Percentiles rank a stretch among this genome's conserved stretches.
Conservation (phyloP, 2,797 vertebrate genomes). For the Cheirogaleus major region DNA sequence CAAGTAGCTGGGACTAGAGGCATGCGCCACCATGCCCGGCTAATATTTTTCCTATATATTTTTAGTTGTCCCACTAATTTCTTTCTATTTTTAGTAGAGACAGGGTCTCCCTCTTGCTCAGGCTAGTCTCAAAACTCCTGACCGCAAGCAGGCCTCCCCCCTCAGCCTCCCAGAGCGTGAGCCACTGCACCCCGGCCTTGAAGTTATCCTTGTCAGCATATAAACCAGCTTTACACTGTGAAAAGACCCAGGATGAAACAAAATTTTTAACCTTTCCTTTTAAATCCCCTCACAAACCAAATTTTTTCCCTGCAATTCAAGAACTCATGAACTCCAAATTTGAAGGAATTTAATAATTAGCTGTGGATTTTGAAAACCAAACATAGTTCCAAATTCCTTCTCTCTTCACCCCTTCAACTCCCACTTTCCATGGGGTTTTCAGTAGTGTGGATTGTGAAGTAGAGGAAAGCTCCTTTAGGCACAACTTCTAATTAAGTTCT, state of each 20-base stretch:
- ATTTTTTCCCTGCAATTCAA: not conserved
- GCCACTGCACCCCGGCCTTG: not conserved
- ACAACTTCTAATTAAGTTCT: not conserved
- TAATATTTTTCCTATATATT: too few relatives aligned
- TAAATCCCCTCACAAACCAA: not conserved
- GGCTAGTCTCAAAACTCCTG: too few relatives aligned
- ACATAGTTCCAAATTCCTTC: not conserved
- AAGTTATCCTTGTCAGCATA: not conserved
- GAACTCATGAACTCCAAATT: not conserved
- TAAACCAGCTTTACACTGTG: not conserved
- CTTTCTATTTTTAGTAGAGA: too few relatives aligned
- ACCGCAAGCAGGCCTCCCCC: too few relatives aligned
- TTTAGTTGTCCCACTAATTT: too few relatives aligned
- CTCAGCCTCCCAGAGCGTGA: too few relatives aligned
- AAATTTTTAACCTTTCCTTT: not conserved
- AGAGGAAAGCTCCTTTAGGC: not conserved
- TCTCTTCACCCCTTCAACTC: not conserved
- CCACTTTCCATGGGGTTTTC: not conserved
- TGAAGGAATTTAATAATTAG: not conserved
- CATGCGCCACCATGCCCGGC: too few relatives aligned
- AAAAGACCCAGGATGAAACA: not conserved
- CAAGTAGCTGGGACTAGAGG: too few relatives aligned
- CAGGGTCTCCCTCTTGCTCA: too few relatives aligned
- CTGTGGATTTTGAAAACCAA: not conserved
- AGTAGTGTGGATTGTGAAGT: not conserved